Evolutionary conservation across 1,140 invertebrate species (phyloP).

Genomic region (Dendroctonus ponderosae): DNA sequence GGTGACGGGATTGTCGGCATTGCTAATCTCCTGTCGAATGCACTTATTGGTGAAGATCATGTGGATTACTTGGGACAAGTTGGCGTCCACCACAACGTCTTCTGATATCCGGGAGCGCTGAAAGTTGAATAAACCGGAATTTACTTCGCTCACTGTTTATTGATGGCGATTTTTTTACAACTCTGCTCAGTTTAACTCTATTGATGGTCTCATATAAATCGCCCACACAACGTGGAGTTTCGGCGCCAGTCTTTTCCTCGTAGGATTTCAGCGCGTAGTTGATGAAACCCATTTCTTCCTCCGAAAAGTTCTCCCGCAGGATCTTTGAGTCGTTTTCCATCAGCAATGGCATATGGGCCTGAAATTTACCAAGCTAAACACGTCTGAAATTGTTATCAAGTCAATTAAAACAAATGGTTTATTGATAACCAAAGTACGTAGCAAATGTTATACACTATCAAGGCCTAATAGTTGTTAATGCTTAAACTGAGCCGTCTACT

Average conservation of each 20-base stretch:
- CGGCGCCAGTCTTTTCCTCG: not conserved
- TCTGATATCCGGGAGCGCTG: slow-evolving; percentile 1
- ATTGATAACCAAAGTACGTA: too few species aligned
- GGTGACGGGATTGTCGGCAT: not conserved
- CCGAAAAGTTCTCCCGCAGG: slow-evolving; percentile 12
- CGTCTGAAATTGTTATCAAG: not conserved
- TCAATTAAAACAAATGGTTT: too few species aligned
- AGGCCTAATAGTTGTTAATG: too few species aligned
- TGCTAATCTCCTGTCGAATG: slow-evolving; percentile 19
- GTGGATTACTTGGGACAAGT: slow-evolving; percentile 29
- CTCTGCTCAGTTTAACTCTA: slow-evolving; percentile 10
- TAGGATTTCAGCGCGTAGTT: slow-evolving; percentile 6
- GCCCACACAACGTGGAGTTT: not conserved
- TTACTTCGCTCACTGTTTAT: not conserved
- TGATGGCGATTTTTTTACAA: not conserved
- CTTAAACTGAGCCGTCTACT: too few species aligned
- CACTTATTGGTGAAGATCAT: slow-evolving; percentile 33
- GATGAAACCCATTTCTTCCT: slow-evolving; percentile 16
- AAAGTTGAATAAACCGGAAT: not conserved
- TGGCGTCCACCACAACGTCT: slow-evolving; percentile 3
- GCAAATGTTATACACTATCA: too few species aligned
- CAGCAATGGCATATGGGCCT: slow-evolving; percentile 29
- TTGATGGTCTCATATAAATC: slow-evolving; percentile 2
- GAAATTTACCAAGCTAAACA: slow-evolving; percentile 3
- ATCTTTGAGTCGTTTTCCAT: slow-evolving; percentile 19